These are phyloP conservation scores for Nestor notabilis DNA, from an alignment of 2,113 vertebrate species.

Conservation along the genomic window DNA sequence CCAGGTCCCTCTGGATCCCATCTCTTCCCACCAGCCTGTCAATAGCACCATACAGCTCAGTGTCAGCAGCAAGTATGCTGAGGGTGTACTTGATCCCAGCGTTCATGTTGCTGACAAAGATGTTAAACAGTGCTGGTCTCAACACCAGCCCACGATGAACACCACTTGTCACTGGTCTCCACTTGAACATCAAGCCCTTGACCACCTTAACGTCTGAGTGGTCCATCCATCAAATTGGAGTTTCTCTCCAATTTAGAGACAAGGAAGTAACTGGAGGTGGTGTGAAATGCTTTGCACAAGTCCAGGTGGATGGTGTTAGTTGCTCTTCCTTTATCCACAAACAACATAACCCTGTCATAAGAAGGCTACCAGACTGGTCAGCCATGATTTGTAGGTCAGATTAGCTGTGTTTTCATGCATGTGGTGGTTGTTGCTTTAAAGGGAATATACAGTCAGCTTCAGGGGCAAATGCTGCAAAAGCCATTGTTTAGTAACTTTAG, in stretches of 20 bases:
- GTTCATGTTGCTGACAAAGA: not conserved
- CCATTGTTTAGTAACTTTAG: not conserved
- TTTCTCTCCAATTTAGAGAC: not conserved
- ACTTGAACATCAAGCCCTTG: not conserved
- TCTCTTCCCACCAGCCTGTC: not conserved
- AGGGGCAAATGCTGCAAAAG: not conserved
- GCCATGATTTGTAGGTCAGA: not conserved
- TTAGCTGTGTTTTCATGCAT: accelerated
- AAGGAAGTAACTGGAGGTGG: not conserved
- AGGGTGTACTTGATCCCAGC: not conserved
- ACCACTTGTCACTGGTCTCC: not conserved
- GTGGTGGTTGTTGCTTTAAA: not conserved
- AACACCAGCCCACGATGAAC: not conserved
- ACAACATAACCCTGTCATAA: not conserved
- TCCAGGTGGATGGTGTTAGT: not conserved
- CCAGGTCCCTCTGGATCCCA: not conserved
- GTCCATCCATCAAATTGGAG: not conserved
- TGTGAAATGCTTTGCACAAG: not conserved
- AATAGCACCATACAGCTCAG: not conserved
- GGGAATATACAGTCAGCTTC: not conserved
- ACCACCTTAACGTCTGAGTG: not conserved
- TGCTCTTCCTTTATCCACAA: not conserved
- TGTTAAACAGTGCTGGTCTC: not conserved
- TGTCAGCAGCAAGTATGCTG: not conserved
- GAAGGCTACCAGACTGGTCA: not conserved